Base-by-base conservation (phyloP, 1,140 invertebrate genomes). In the Bombus superbus region DNA sequence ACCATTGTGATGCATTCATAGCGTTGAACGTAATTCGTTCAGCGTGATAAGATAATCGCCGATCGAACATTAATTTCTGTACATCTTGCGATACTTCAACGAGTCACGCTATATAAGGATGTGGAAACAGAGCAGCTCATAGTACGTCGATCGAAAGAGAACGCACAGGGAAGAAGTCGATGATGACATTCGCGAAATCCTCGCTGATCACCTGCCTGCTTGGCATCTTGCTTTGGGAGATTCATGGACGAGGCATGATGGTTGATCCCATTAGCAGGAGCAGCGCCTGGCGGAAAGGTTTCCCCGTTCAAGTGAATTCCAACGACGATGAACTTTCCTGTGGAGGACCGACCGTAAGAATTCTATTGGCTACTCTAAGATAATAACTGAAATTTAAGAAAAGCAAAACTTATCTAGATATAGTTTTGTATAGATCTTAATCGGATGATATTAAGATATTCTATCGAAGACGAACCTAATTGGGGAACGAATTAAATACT, bases 281-380 rank as follows among this genome's bases (percentile, higher is more conserved):
- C 83, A 96, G 96, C 42, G 95, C 97, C 57, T 97, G 97, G 97
- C 96, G 98, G 62, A 97, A 96, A 91, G 97, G 97, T 47, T 98
- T 97, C 93, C 95, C 96, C 83, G 97, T 97, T 6, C 96, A 97
- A 6, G 95, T 96, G 69, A 97, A 98, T 93, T 97, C 95, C 64
- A 93, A 96, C 73, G 97, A 97, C 90, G 97, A 97, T 89, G 95
- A 96, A 77, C 94, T 96, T 57, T 97, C 95, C 92, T 98, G 97
- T 92, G 97, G 97, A 47, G 97, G 97, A 81, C 47, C 47, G 22
- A 13, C 5, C 47, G 89, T 89, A 88, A 79, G 76, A 40, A 32
- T 38, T 11, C 35, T 59, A 8, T 40, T 28, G 28, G 32, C 4
- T 25, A 10, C 10, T 69, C 25, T 28, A 15, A 22, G 13, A 32